Conservation (phyloP, 2,797 vertebrate genomes). For the Limnodromus scolopaceus region DNA sequence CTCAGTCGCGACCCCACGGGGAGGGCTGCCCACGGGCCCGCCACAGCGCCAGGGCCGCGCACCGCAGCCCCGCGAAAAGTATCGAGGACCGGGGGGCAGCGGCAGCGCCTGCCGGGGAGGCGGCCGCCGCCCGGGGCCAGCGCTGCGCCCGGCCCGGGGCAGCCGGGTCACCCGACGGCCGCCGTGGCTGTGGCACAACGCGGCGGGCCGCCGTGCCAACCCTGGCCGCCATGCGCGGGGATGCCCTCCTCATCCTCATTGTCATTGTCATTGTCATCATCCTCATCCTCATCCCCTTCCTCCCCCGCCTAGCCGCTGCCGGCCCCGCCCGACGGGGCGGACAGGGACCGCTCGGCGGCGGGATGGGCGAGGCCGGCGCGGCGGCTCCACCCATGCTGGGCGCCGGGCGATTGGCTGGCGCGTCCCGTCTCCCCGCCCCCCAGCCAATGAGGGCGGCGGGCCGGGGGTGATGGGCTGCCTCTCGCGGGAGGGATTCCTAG, state of each 20-base stretch:
- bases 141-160: background rate
- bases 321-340: constrained; percentile 65
- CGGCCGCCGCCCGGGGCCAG: background rate
- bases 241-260: background rate
- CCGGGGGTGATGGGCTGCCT: constrained; percentile 70
- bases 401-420: constrained; percentile 73
- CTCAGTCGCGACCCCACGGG: background rate
- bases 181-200: background rate
- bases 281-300: background rate
- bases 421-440: constrained; percentile 67
- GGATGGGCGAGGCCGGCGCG: constrained; percentile 79
- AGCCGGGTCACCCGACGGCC: constrained; percentile 51
- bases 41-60: background rate
- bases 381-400: constrained; percentile 84
- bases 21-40: background rate
- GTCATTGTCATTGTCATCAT: background rate
- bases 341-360: constrained; percentile 55
- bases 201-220: background rate
- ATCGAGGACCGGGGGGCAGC: too few relatives aligned
- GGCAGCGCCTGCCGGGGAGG: background rate
- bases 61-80: background rate
- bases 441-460: constrained; percentile 85
- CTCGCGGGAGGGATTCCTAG: constrained; percentile 92
- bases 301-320: background rate
- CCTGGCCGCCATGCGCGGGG: constrained; percentile 74